Evolutionary conservation across 2,113 vertebrate species (phyloP).

Genomic region (Eptesicus fuscus): DNA sequence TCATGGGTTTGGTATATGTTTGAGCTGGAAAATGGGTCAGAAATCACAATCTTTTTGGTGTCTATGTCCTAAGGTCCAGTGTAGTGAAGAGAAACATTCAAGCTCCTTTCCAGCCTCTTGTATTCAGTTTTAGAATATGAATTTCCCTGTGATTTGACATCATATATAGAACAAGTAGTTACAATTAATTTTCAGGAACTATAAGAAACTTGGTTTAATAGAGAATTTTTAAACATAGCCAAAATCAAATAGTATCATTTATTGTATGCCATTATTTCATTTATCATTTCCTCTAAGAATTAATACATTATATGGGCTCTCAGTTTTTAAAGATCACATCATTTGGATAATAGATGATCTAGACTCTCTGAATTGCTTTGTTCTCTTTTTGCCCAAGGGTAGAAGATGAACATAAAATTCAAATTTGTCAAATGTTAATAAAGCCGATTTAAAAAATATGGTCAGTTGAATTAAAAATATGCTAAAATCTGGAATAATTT

Average conservation of each 20-base stretch:
- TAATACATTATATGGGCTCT: background rate
- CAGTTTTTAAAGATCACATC: constrained; percentile 1
- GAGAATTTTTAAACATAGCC: background rate
- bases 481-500: constrained; percentile 7
- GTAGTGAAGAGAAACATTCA: background rate
- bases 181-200: background rate
- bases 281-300: constrained; percentile 19
- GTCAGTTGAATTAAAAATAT: background rate
- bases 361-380: background rate
- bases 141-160: background rate
- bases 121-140: background rate
- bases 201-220: background rate
- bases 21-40: constrained; percentile 31
- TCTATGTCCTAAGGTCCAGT: background rate
- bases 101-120: background rate
- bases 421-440: constrained; percentile 9
- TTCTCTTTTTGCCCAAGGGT: background rate
- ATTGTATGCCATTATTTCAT: background rate
- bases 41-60: background rate
- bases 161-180: background rate
- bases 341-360: background rate
- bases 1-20: background rate
- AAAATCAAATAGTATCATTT: background rate
- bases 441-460: background rate
- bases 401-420: constrained; percentile 25